Evolutionary conservation across 2,888 invertebrate genomes (phyloP).

Genomic region (Dicycla oo): DNA sequence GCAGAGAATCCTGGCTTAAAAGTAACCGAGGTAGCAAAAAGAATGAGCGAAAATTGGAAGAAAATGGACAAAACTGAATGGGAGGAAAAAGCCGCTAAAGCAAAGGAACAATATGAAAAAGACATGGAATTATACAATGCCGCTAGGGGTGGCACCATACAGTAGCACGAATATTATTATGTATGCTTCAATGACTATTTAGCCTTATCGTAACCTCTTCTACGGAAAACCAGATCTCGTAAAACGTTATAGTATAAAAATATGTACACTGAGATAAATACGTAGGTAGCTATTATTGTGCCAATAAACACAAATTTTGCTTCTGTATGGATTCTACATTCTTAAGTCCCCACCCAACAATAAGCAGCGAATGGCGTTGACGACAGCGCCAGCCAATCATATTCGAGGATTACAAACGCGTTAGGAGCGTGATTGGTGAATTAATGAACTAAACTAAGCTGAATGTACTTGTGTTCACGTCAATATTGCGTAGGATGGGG

Average conservation of each 20-base stretch:
- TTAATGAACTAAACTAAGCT: background rate
- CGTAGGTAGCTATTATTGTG: background rate
- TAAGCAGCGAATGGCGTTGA: background rate
- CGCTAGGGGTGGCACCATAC: conserved; percentile 91
- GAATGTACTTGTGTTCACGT: background rate
- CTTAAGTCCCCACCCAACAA: background rate
- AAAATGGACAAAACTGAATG: conserved; percentile 97
- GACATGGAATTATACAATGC: conserved; percentile 97
- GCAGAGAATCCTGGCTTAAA: conserved; percentile 96
- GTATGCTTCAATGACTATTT: background rate
- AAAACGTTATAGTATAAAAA: background rate
- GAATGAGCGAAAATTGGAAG: conserved; percentile 98
- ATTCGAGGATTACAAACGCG: background rate
- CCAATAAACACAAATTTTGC: background rate
- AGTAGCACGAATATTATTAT: conserved; percentile 2
- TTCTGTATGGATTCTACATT: background rate
- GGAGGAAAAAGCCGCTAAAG: conserved; percentile 97
- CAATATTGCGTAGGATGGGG: background rate
- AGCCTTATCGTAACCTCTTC: background rate
- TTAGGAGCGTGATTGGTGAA: background rate
- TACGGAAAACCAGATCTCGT: background rate
- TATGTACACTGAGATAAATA: background rate
- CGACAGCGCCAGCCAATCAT: background rate
- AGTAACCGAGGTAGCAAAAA: conserved; percentile 97
- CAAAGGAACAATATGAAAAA: conserved; percentile 96